Evolutionary conservation across 2,888 invertebrate species (phyloP), one percentile per base, ranked within the genome.

Genomic region (Ophion obscuratus): DNA sequence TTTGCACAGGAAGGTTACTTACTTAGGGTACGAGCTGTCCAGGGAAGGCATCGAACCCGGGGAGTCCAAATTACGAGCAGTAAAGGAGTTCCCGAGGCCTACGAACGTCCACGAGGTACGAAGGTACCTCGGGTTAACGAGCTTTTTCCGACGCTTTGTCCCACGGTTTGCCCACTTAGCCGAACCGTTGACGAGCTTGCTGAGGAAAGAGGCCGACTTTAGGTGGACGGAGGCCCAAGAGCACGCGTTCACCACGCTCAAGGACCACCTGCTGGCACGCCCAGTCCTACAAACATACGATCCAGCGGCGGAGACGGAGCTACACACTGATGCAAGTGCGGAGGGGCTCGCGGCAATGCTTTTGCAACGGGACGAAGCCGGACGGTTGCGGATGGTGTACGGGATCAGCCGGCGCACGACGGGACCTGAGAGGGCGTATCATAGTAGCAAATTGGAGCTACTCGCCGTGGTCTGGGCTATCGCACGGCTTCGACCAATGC

Each of bases 301-400:
- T 70, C 77, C 81, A 0, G 24, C 40, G 6, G 86, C 86, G 1
- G 68, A 62, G 11, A 86, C 77, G 2, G 86, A 85, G 40, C 14
- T 85, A 11, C 85, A 85, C 59, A 82, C 71, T 0, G 59, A 73
- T 27, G 71, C 71, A 3, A 31, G 31, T 31, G 31, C 31, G 3
- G 3, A 31, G 31, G 31, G 31, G 3, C 31, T 31, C 3, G n/a
- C 74, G 0, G 68, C 57, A 2, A 84, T 84, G 84, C 36, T 84
- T 0, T 36, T 90, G 44, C 90, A 91, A 74, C 64, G 68, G 24
- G 89, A 87, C 66, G 83, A 74, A 17, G 14, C 36, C 11, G 64
- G 57, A 17, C 66, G 70, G 40, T 81, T 79, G 31, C 31, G 31
- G 31, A 2, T 31, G 31, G 31, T 31, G 2, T 31, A 1, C 31